Evolutionary conservation across 2,113 vertebrate genomes (phyloP), one percentile per base, ranked within the genome.

Genomic region (human): DNA sequence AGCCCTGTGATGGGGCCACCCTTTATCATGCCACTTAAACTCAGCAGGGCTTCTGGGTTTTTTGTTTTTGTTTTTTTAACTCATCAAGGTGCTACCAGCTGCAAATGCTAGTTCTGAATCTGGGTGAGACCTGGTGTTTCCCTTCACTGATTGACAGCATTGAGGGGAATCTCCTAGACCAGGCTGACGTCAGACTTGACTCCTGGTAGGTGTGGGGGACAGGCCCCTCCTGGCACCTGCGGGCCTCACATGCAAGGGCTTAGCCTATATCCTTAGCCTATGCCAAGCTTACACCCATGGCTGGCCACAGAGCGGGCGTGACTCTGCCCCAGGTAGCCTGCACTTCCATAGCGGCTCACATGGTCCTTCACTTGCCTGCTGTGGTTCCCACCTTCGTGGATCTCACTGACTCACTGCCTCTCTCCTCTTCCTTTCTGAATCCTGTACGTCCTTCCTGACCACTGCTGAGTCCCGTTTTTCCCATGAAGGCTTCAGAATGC

Each of bases 61-160:
- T 64, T 64, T 64, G 61, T 30, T 64, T 64, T 64, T 32, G 61
- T 32, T 64, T 64, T 90, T 13, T 14, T 5, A 92, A 61, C 27
- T 50, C 43, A 32, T 13, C 35, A 38, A 38, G 55, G 32, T 43
- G 6, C 66, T 23, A 32, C 35, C 70, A 73, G 25, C 25, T 25
- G 8, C 59, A 38, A 4, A 32, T 4, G 4, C 18, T 8, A 2
- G n/a, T 16, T 6, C 6, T 32, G 1, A 20, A 2, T 5, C 43
- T 52, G 14, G 12, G 16, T 76, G 66, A 89, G 40, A 40, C 16
- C 76, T 32, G 5, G 17, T 7, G 9, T 48, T n/a, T 35, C 45
- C 18, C 82, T 76, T 72, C 16, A 50, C 59, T 3, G 3, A 6
- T 1, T 84, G 45, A 6, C 61, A 57, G 86, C 73, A n/a, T 61